Evolutionary conservation across 92 coral and sea anemone species (phyloP).

Genomic region (Porites lobata): DNA sequence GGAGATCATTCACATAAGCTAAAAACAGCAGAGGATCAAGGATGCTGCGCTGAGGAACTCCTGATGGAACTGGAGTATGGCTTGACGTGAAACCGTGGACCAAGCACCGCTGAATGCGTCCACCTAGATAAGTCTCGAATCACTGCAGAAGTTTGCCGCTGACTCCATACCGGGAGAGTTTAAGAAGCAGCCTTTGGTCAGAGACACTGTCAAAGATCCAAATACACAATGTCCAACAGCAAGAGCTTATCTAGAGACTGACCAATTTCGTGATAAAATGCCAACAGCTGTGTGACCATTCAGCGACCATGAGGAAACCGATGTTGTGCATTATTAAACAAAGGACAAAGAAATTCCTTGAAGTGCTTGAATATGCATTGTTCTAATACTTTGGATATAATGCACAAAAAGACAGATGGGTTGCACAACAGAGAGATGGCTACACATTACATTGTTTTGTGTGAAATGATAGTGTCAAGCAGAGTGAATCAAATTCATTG

Average conservation of each 20-base stretch:
- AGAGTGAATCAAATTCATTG: too few species aligned
- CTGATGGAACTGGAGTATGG: not conserved
- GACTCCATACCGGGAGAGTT: not conserved
- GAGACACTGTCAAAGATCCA: conserved; percentile 39
- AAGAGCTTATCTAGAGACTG: conserved; percentile 43
- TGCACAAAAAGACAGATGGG: too few species aligned
- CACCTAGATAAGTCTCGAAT: conserved; percentile 38
- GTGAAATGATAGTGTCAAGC: too few species aligned
- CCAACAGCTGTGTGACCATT: conserved; percentile 47
- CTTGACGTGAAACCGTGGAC: conserved; percentile 54
- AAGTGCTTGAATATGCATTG: conserved; percentile 8
- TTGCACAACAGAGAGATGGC: conserved; percentile 12
- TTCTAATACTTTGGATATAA: conserved; percentile 28
- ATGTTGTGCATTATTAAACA: not conserved
- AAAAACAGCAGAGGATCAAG: too few species aligned
- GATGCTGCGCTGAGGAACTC: too few species aligned
- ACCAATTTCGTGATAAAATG: conserved; percentile 44
- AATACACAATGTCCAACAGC: conserved; percentile 45
- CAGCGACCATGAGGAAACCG: conserved; percentile 42
- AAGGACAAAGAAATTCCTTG: not conserved
- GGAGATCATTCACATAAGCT: not conserved
- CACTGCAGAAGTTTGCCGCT: conserved; percentile 42
- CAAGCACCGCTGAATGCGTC: conserved; percentile 40
- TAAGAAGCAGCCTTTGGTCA: conserved; percentile 8
- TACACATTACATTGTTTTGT: not conserved